A percentile compares a stretch with the other conserved stretches of the same genome.
These are phyloP conservation scores for Megaceryle alcyon DNA, from an alignment of 2,797 vertebrate genomes.

Conservation along the genomic window DNA sequence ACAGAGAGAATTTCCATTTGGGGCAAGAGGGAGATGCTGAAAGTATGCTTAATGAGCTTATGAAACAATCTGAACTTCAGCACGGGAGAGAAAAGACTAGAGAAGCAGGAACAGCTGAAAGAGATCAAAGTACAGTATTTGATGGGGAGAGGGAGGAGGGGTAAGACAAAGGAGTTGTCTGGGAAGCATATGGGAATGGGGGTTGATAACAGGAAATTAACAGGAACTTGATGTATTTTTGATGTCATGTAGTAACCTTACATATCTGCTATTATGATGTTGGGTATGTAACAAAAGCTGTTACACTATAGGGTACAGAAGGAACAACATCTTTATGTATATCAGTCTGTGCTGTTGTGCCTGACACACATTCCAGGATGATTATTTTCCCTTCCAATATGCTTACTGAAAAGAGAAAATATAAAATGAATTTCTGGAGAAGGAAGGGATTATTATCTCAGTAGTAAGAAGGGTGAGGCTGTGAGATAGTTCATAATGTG, in stretches of 20 bases:
- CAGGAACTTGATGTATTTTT: neutral
- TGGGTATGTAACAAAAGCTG: neutral
- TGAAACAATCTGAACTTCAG: conserved; percentile 23
- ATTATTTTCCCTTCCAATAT: neutral
- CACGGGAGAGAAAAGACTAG: neutral
- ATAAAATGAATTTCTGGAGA: neutral
- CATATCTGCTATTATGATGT: fast-evolving
- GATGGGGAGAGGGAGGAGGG: neutral
- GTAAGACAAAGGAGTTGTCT: conserved; percentile 1
- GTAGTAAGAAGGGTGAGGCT: neutral
- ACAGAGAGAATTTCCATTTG: neutral
- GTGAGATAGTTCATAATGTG: neutral
- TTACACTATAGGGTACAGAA: neutral
- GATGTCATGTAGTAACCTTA: neutral
- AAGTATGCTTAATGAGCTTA: conserved; percentile 17
- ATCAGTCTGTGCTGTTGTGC: neutral
- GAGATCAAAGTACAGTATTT: conserved; percentile 13
- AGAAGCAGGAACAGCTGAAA: conserved; percentile 21
- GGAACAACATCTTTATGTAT: neutral
- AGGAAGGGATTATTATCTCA: neutral
- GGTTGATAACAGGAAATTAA: neutral
- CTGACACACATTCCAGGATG: neutral
- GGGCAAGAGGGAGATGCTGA: neutral
- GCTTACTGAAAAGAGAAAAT: neutral
- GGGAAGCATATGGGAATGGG: neutral